Percentiles rank a stretch among this genome's conserved stretches.
Conservation (phyloP, 2,797 vertebrate genomes). For the Coilia nasus region DNA sequence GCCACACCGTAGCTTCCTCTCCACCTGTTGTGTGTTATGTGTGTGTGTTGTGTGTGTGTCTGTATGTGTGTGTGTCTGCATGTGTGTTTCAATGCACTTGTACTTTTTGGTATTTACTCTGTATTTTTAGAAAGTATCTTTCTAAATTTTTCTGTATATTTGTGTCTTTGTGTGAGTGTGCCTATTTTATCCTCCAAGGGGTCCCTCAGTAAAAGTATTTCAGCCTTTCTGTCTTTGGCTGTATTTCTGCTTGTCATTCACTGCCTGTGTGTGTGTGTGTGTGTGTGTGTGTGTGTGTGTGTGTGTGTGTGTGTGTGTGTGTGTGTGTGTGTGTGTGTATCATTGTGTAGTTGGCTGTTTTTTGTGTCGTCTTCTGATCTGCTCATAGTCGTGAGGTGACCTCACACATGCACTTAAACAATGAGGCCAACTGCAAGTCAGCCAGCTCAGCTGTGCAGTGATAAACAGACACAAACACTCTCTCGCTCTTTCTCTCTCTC, state of each 20-base stretch:
- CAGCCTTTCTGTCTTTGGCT: background rate
- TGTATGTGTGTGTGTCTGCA: background rate
- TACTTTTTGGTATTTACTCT: background rate
- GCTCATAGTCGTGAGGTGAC: slow-evolving; percentile 31
- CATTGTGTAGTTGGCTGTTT: slow-evolving; percentile 4
- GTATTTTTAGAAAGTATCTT: background rate
- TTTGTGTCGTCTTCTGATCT: slow-evolving; percentile 22
- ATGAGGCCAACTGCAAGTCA: slow-evolving; percentile 25
- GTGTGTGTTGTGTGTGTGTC: background rate
- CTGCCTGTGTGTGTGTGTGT: background rate
- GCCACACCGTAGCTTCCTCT: background rate
- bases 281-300: slow-evolving; percentile 26
- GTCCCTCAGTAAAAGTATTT: background rate
- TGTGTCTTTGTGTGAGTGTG: background rate
- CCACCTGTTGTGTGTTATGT: background rate
- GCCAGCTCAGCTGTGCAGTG: slow-evolving; percentile 22
- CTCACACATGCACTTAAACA: background rate
- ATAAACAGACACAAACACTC: background rate
- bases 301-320: slow-evolving; percentile 28
- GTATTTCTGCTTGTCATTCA: background rate
- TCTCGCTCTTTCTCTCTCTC: too few species aligned
- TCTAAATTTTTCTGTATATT: background rate
- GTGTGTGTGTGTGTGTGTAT: slow-evolving; percentile 28
- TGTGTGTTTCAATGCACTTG: background rate
- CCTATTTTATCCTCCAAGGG: background rate